Evolutionary conservation across 2,113 vertebrate genomes (phyloP).

Genomic region (Neotoma lepida): DNA sequence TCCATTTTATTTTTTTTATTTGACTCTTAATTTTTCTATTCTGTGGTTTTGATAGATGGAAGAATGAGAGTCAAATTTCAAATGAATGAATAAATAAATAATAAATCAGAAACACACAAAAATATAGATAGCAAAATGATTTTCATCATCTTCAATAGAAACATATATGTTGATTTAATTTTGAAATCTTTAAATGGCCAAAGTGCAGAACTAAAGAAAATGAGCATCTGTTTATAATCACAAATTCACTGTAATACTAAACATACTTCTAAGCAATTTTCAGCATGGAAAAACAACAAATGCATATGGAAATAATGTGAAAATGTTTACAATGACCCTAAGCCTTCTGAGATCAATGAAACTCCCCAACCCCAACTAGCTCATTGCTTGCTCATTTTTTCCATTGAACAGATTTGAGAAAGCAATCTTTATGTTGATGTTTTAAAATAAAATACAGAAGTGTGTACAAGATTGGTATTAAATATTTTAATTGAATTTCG

Average conservation of each 20-base stretch:
- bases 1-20: neutral
- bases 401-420: neutral
- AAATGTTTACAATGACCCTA: neutral
- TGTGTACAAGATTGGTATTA: neutral
- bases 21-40: neutral
- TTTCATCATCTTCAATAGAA: constrained; percentile 10
- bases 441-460: neutral
- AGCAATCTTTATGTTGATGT: neutral
- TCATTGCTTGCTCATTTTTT: neutral
- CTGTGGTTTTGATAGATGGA: neutral
- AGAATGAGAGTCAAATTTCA: neutral
- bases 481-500: neutral
- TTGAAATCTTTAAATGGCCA: neutral
- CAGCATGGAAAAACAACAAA: neutral
- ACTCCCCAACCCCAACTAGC: fast-evolving
- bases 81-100: neutral
- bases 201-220: neutral
- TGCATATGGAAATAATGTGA: neutral
- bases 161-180: neutral
- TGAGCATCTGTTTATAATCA: neutral
- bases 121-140: neutral
- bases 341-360: no score
- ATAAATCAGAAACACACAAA: neutral
- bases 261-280: neutral
- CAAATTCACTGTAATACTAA: neutral